Evolutionary conservation across 2,888 invertebrate species (phyloP).

Genomic region (Tenthredo mesomela): DNA sequence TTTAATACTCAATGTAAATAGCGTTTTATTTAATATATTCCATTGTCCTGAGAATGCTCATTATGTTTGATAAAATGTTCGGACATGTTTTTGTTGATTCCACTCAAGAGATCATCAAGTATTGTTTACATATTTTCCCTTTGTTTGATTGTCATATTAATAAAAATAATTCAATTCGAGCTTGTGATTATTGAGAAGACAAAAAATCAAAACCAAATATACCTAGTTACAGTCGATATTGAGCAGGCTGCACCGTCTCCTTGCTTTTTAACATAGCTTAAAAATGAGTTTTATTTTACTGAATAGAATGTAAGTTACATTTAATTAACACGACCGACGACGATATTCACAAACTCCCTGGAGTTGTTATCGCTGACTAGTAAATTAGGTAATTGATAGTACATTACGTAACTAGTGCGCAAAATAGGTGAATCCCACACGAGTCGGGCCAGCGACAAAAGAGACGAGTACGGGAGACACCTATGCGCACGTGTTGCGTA

Average conservation of each 20-base stretch:
- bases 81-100: background rate
- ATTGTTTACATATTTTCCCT: background rate
- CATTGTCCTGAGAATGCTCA: background rate
- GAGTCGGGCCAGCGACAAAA: no score
- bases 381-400: background rate
- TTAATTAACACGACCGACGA: background rate
- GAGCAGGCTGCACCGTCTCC: background rate
- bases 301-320: background rate
- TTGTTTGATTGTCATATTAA: background rate
- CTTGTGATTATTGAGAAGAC: background rate
- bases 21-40: background rate
- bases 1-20: conserved; percentile 24
- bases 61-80: background rate
- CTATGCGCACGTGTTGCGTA: no score
- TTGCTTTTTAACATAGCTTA: background rate
- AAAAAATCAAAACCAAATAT: background rate
- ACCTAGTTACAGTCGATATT: background rate
- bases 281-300: background rate
- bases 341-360: background rate
- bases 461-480: no score
- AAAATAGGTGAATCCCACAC: no score
- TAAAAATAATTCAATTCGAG: background rate
- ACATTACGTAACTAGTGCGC: no score
- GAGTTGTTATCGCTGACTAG: background rate
- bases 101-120: background rate